Conservation (phyloP, 2,888 invertebrate species). For the Drosophila lacicola region DNA sequence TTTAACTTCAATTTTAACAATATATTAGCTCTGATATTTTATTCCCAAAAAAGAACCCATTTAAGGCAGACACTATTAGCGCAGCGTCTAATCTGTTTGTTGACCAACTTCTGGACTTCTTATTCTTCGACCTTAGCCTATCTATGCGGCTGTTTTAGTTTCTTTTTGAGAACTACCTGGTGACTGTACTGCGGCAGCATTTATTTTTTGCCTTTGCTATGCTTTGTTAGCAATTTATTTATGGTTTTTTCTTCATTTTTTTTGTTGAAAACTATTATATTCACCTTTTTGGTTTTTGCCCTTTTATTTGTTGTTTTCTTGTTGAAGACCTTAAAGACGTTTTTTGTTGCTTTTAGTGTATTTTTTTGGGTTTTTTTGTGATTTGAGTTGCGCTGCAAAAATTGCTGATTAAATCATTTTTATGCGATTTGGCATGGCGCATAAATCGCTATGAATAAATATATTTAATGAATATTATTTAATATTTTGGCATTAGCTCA, state of each 20-base stretch:
- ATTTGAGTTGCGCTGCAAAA: slow-evolving; percentile 18
- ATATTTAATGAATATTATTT: slow-evolving; percentile 25
- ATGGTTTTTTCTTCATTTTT: slow-evolving; percentile 12
- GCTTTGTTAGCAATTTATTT: slow-evolving; percentile 40
- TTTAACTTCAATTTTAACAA: background rate
- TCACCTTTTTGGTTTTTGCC: slow-evolving; percentile 25
- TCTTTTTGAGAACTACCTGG: slow-evolving; percentile 17
- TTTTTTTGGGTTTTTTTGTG: slow-evolving; percentile 1
- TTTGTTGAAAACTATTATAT: slow-evolving; percentile 28
- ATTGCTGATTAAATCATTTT: slow-evolving; percentile 33
- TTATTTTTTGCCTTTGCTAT: slow-evolving; percentile 9
- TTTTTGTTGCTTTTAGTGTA: slow-evolving; percentile 4
- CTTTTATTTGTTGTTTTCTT: slow-evolving; percentile 13
- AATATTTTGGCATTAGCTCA: background rate
- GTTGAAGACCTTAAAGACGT: slow-evolving; percentile 24
- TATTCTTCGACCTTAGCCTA: slow-evolving; percentile 6
- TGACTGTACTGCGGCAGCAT: slow-evolving; percentile 19
- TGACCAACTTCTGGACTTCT: slow-evolving; percentile 24
- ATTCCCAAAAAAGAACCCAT: background rate
- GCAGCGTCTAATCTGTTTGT: background rate
- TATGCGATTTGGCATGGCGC: slow-evolving; percentile 10
- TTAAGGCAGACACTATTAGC: background rate
- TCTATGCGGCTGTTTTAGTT: slow-evolving; percentile 10
- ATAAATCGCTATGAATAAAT: slow-evolving; percentile 8
- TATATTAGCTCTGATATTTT: background rate